Evolutionary conservation across 2,113 vertebrate genomes (phyloP).

Genomic region (Caranx melampygus): DNA sequence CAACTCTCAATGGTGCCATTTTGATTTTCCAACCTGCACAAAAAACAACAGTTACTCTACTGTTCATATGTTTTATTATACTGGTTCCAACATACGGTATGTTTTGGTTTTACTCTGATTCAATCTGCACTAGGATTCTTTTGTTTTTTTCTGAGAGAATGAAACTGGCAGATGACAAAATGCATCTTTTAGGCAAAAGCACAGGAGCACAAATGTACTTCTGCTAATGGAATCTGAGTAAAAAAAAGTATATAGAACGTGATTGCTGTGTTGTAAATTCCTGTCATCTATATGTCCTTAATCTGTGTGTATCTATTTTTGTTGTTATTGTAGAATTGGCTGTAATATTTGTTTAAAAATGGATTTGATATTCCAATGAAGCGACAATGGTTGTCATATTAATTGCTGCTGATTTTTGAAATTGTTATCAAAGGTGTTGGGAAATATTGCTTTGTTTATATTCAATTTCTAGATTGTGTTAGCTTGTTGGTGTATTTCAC

Average conservation of each 20-base stretch:
- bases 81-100: conserved; percentile 56
- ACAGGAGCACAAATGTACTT: conserved; percentile 77
- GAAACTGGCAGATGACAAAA: conserved; percentile 69
- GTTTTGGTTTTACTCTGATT: conserved; percentile 61
- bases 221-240: conserved; percentile 68
- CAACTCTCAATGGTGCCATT: conserved; percentile 81
- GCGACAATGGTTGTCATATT: conserved; percentile 79
- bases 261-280: conserved; percentile 85
- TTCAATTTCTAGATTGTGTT: conserved; percentile 83
- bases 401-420: conserved; percentile 83
- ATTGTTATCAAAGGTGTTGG: conserved; percentile 78
- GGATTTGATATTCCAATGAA: conserved; percentile 80
- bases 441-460: conserved; percentile 80
- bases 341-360: conserved; percentile 81
- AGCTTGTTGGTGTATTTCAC: conserved; percentile 82
- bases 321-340: conserved; percentile 82
- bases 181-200: conserved; percentile 71
- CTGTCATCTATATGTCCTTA: conserved; percentile 85
- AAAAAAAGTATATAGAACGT: conserved; percentile 81
- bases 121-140: conserved; percentile 71
- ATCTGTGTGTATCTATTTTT: conserved; percentile 82
- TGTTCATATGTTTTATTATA: conserved; percentile 62
- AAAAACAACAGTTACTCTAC: conserved; percentile 56
- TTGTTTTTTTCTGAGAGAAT: conserved; percentile 57
- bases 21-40: conserved; percentile 76